Evolutionary conservation across 2,797 vertebrate genomes (phyloP).

Genomic region (Chelonia mydas): DNA sequence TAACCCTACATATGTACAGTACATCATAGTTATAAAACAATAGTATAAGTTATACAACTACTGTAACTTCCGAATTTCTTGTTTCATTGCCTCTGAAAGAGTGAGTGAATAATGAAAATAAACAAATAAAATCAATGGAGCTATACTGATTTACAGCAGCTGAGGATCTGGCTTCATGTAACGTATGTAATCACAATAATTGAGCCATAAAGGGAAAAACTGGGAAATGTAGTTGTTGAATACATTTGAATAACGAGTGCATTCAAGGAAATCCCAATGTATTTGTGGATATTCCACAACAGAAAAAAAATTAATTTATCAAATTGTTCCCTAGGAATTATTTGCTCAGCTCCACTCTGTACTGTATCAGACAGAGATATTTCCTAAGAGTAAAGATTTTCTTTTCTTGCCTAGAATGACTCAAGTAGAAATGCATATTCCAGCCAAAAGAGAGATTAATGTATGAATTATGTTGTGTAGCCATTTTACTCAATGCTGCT

Average conservation of each 20-base stretch:
- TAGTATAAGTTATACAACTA: background rate
- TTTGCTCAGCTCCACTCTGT: slow-evolving; percentile 62
- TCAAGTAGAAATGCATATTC: slow-evolving; percentile 72
- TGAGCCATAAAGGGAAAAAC: slow-evolving; percentile 28
- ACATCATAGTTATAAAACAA: accelerated
- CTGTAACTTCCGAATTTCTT: accelerated
- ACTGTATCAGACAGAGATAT: slow-evolving; percentile 72
- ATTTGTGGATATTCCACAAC: slow-evolving; percentile 9
- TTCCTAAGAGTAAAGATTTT: slow-evolving; percentile 69
- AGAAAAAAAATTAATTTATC: slow-evolving; percentile 65
- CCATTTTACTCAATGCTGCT: slow-evolving; percentile 64
- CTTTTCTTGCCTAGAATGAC: slow-evolving; percentile 68
- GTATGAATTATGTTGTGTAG: slow-evolving; percentile 69
- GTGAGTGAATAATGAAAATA: background rate
- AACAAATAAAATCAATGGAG: background rate
- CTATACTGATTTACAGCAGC: background rate
- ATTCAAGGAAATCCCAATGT: slow-evolving; percentile 71
- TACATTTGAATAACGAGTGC: slow-evolving; percentile 72
- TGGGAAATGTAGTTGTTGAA: slow-evolving; percentile 57
- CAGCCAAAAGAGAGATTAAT: slow-evolving; percentile 75
- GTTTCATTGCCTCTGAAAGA: background rate
- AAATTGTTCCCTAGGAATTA: slow-evolving; percentile 64
- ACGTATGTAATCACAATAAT: background rate
- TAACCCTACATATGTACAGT: accelerated
- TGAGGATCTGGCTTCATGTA: background rate